Evolutionary conservation across 2,113 vertebrate species (phyloP), one percentile per base, ranked within the genome.

Genomic region (Acrocephalus kingi): DNA sequence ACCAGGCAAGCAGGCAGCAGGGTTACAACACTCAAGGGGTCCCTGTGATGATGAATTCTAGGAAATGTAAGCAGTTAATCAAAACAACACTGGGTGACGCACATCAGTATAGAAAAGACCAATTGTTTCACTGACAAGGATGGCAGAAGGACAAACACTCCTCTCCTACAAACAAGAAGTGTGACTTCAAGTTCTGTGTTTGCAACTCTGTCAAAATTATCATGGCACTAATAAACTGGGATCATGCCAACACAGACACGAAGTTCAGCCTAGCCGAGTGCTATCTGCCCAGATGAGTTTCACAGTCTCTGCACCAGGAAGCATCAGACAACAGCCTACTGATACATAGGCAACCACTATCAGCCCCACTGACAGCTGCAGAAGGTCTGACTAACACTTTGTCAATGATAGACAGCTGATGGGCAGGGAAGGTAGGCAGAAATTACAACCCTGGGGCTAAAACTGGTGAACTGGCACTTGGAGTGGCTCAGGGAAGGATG

Each of bases 21-120:
- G 71, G 54, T 21, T 68, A 86, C 75, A 64, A 28, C 25, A 39
- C 46, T 30, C 45, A 72, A 11, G 35, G 33, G 30, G 4, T 35
- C 19, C 54, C 77, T 56, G 10, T 30, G 55, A n/a, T 30, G 23
- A 66, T 16, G 39, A 4, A 30, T 48, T 71, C 37, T 15, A 75
- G 52, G 81, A 88, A 89, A 89, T 52, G 17, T n/a, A 25, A 66
- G 19, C 37, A 76, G 15, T 41, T 76, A 76, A 89, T 69, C 81
- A 66, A 46, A 87, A 72, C 54, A 74, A 37, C n/a, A 12, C 43
- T 48, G 46, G 43, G 13, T 55, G 54, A 80, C 0, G 0, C 18
- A 66, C 33, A 54, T 2, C 0, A 0, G 10, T 28, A 39, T 1
- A 61, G 37, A 31, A 77, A 86, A 84, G 19, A 39, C 43, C 45